Conservation (phyloP, 2,797 vertebrate species). For the Lates japonicus region DNA sequence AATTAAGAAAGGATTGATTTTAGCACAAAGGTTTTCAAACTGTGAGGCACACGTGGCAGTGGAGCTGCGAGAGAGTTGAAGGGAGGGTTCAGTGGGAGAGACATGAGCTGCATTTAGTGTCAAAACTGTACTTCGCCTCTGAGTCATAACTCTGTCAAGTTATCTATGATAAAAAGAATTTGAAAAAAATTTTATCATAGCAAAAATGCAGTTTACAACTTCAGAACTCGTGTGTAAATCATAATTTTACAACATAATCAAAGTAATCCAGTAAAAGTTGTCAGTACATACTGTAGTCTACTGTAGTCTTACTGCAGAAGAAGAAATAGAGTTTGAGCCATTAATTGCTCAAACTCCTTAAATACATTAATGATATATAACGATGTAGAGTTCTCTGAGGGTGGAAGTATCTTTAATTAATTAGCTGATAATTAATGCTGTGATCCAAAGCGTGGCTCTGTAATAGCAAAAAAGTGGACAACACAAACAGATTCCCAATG, state of each 20-base stretch:
- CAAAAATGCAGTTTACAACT: too few species aligned
- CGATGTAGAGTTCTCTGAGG: slow-evolving; percentile 1
- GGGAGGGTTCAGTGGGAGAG: neutral
- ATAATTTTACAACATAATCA: neutral
- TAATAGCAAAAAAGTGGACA: slow-evolving; percentile 24
- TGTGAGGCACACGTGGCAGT: too few species aligned
- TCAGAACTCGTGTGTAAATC: neutral
- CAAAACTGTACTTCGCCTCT: neutral
- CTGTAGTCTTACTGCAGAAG: neutral
- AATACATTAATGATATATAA: slow-evolving; percentile 39
- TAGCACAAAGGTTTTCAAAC: too few species aligned
- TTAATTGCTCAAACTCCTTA: slow-evolving; percentile 6
- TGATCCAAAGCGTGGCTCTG: slow-evolving; percentile 4
- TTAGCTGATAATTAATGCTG: slow-evolving; percentile 42
- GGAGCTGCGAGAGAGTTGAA: too few species aligned
- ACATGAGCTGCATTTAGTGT: neutral
- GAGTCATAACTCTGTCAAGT: neutral
- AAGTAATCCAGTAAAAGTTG: neutral
- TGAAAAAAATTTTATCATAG: too few species aligned
- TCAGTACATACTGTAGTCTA: too few species aligned
- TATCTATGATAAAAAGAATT: too few species aligned
- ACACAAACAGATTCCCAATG: slow-evolving; percentile 21
- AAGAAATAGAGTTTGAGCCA: neutral
- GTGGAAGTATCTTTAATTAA: slow-evolving; percentile 36
- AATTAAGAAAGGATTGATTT: too few species aligned